Percentiles rank a stretch among this genome's conserved stretches.
These are phyloP conservation scores for Struthio camelus DNA, from an alignment of 2,113 vertebrate species.

Conservation along the genomic window DNA sequence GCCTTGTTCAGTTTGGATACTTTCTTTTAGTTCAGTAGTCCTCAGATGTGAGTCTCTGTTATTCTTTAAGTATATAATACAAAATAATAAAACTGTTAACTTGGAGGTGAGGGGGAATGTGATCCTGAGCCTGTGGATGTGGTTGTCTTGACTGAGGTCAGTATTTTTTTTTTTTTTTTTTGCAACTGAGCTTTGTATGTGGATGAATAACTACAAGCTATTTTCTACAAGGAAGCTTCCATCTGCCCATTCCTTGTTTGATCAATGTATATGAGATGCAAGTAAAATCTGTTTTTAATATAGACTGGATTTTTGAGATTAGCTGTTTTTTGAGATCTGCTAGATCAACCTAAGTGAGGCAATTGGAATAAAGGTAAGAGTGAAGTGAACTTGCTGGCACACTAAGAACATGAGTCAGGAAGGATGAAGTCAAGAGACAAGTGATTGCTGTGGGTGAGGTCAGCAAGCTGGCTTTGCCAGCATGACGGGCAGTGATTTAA, in stretches of 20 bases:
- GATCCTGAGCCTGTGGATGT: background rate
- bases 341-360: background rate
- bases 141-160: background rate
- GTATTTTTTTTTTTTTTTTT: no score
- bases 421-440: background rate
- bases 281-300: background rate
- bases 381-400: background rate
- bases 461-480: background rate
- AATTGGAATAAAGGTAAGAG: background rate
- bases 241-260: background rate
- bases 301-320: background rate
- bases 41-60: background rate
- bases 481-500: background rate
- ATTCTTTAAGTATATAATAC: background rate
- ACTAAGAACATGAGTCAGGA: background rate
- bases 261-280: background rate
- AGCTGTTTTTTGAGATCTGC: background rate
- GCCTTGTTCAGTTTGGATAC: background rate
- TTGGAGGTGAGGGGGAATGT: background rate
- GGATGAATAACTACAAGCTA: no score
- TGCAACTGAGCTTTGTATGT: background rate
- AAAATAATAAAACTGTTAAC: background rate
- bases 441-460: background rate
- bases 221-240: background rate
- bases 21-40: background rate